Evolutionary conservation across 2,797 vertebrate genomes (phyloP), one percentile per base, ranked within the genome.

Genomic region (Neosilurus mollespiculum): DNA sequence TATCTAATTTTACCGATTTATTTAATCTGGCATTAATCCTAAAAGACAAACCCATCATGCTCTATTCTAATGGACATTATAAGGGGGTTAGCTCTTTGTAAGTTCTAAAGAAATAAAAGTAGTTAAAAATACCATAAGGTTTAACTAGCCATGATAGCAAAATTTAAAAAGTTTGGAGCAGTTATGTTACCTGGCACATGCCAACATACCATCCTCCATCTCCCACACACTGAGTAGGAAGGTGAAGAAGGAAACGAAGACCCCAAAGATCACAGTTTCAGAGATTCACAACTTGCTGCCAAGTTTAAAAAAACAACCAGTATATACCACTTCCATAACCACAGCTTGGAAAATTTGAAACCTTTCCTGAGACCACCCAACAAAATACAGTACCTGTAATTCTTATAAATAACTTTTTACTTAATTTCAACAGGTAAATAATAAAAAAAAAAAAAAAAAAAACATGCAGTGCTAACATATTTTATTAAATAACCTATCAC

Each of bases 241-340:
- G 73, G 53, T 76, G 54, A 58, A 10, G 18, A 26, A 59, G 11
- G 73, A 54, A 59, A 58, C 1, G 49, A 53, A 72, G n/a, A 26
- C 24, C 51, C n/a, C 71, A 73, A 76, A 76, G 54, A 58, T 76
- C 53, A 76, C 51, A 51, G 15, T 73, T 54, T 58, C 26, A 56
- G 24, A 75, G 30, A 56, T 56, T 20, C 15, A 75, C 26, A 34
- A 51, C 10, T 76, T 72, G 4, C 15, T 72, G 34, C 53, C 14
- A 24, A 24, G 49, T 72, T 72, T 26, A 0, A 15, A 16, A 30
- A 53, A 26, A 51, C 12, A 4, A 56, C 15, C 26, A 30, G 54
- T 58, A 34, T 37, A 76, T 34, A 76, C 2, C 16, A 75, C 51
- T 26, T 73, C n/a, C 58, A 59, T 14, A 22, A 12, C 26, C 30